A percentile compares a stretch with the other conserved stretches of the same genome.
phyloP scores from a whole-genome alignment of 2,797 vertebrate genomes.

The Cyprinella venusta region DNA sequence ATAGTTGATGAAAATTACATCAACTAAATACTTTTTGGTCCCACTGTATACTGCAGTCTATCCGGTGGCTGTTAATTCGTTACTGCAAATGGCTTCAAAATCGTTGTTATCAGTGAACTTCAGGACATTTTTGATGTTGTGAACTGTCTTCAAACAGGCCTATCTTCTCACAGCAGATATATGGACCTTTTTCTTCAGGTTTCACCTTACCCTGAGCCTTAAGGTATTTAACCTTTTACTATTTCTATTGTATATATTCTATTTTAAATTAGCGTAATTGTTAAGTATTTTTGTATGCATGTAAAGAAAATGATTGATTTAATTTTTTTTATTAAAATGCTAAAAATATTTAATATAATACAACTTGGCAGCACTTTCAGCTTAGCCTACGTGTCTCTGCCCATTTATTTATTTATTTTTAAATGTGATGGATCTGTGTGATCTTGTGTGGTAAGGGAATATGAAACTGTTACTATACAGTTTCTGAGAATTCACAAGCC shows the following conservation, averaged over 20 bases:
- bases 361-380: background rate
- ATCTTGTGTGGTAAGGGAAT: background rate
- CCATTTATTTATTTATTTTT: background rate
- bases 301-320: background rate
- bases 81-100: background rate
- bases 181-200: background rate
- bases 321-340: background rate
- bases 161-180: background rate
- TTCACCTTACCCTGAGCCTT: background rate
- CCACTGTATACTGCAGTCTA: background rate
- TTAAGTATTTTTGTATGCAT: background rate
- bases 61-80: background rate
- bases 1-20: too few relatives aligned
- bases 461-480: conserved; percentile 34
- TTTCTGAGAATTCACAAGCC: conserved; percentile 39
- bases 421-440: background rate
- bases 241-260: background rate
- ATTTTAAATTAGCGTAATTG: background rate
- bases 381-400: background rate
- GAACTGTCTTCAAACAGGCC: background rate
- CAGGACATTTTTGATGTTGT: background rate
- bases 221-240: background rate
- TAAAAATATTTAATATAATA: background rate
- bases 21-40: too few relatives aligned
- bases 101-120: background rate